Base-by-base conservation (phyloP, 2,113 vertebrate species). In the Xiphophorus maculatus region DNA sequence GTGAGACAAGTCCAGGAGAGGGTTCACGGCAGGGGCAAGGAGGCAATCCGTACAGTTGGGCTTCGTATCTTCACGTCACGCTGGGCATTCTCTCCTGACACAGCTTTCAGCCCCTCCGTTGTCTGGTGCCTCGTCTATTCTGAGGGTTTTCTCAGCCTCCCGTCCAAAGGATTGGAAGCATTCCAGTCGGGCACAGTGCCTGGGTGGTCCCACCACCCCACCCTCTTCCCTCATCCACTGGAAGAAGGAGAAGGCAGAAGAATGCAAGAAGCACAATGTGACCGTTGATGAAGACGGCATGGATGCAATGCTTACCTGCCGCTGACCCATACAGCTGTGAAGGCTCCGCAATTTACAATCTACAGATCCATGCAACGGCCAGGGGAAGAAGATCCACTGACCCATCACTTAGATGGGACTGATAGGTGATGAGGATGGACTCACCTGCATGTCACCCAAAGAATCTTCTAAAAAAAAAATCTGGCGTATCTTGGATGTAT, bases 21-120 rank as follows among this genome's bases (percentile, higher is more conserved):
- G 88, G 94, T 93, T 95, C 94, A 94, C 22, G 72, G 80, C 88
- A 63, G 82, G 93, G 93, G 89, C 93, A 94, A 91, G 88, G 81
- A 93, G 90, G 82, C 82, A 69, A 85, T 85, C 77, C 80, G 84
- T 89, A 92, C 88, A 90, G 85, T 85, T 84, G 80, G 73, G 79
- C 88, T 90, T 94, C 83, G 90, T 94, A 93, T 92, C 91, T 92
- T 69, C 35, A 80, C 89, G 87, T 90, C 91, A 93, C 90, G 85
- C 90, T 78, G 77, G 79, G 76, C 89, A 92, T 91, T 93, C 91
- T 92, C 86, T 85, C 90, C 87, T 88, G 84, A 92, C 85, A 88
- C 88, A 89, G 90, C 89, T 88, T 88, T 91, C 88, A 89, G 87
- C 77, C 66, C 71, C 83, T 86, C 68, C 58, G 81, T 79, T 87